These are phyloP conservation scores for Limulus polyphemus DNA, from an alignment of 2,888 invertebrate species.

Conservation along the genomic window DNA sequence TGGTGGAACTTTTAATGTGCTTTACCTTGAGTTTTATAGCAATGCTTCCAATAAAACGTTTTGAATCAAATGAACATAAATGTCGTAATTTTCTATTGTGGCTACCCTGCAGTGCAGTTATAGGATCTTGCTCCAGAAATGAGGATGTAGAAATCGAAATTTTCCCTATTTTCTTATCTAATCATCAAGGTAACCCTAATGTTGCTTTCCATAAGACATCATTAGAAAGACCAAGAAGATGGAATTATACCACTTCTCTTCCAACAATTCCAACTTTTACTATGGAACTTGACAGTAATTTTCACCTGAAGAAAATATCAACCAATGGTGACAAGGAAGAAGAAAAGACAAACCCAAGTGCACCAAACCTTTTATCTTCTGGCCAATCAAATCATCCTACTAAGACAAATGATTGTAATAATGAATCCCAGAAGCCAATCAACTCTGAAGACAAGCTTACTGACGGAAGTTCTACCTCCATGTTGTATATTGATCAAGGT, in stretches of 20 bases:
- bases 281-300: too few species aligned
- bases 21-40: slow-evolving; percentile 71
- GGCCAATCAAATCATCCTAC: too few species aligned
- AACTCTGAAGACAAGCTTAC: background rate
- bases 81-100: too few species aligned
- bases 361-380: too few species aligned
- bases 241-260: too few species aligned
- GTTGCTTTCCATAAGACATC: slow-evolving; percentile 5
- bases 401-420: too few species aligned
- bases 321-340: too few species aligned
- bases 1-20: slow-evolving; percentile 77
- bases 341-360: too few species aligned
- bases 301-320: too few species aligned
- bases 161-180: slow-evolving; percentile 16
- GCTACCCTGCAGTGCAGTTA: slow-evolving; percentile 13
- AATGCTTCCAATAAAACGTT: slow-evolving; percentile 45
- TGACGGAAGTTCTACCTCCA: slow-evolving; percentile 40
- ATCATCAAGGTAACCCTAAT: slow-evolving; percentile 16
- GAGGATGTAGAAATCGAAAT: slow-evolving; percentile 8
- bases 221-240: too few species aligned
- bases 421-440: background rate
- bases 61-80: slow-evolving; percentile 8
- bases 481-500: slow-evolving; percentile 81
- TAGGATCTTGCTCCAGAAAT: slow-evolving; percentile 9
- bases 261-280: too few species aligned